Base-by-base conservation (phyloP, 2,113 vertebrate genomes). In the Leiothrix lutea region DNA sequence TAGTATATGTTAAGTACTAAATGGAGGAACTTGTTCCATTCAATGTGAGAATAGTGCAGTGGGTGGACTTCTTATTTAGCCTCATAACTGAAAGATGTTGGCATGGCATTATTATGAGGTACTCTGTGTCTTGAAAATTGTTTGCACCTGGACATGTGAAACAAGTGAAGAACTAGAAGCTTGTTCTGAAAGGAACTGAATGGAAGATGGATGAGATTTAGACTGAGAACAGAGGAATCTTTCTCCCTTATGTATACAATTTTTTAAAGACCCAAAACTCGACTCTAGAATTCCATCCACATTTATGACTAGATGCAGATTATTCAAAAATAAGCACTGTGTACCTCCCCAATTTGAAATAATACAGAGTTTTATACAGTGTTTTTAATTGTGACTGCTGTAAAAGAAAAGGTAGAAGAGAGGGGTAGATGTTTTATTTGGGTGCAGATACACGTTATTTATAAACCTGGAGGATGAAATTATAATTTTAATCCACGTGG, bases 211-310 rank as follows among this genome's bases (percentile, higher is more conserved):
- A 5, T 23, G 7, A 16, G 24, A 6, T 56, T 88, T n/a, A 29
- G 22, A 42, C 6, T 40, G 44, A 57, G 45, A 64, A 17, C 31
- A 71, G 22, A 36, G 45, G 13, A 86, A 38, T 70, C 28, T 15
- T 5, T 62, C 1, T 67, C 4, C 9, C 2, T 40, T 71, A 12
- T 20, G 13, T 35, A 9, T 2, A 1, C 1, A 3, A 4, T 29
- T 51, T 80, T 64, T 51, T 13, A 12, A 73, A n/a, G 53, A 89
- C 3, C 3, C 6, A 22, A 51, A 53, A 16, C 9, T 3, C 6
- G 2, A 24, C 12, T 77, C 28, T 51, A 60, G 24, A 73, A 70
- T 26, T 78, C 8, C 2, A 11, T 45, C 18, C 18, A 14, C 9
- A 1, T 48, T 56, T 35, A 47, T 42, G 26, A 40, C 31, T 7